Conservation (phyloP, 37 sponge, comb jelly and placozoan genomes). For the Cliona cf. orientalis region DNA sequence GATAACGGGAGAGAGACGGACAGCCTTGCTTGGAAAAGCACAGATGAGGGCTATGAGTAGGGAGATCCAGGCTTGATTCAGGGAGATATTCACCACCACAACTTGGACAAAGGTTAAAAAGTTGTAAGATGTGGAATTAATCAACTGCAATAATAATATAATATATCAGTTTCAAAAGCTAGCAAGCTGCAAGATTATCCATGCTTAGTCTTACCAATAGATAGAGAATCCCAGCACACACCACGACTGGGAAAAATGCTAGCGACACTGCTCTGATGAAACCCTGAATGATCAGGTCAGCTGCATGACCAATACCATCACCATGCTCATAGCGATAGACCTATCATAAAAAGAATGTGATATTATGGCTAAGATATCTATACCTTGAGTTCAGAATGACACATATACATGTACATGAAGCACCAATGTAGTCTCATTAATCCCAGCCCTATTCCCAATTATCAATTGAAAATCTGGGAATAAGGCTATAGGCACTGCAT, state of each 20-base stretch:
- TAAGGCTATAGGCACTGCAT: no score
- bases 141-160: slow-evolving; percentile 45
- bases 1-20: slow-evolving; percentile 76
- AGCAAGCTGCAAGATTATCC: background rate
- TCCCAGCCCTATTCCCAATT: no score
- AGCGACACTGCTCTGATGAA: slow-evolving; percentile 71
- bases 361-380: no score
- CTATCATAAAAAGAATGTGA: no score
- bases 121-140: slow-evolving; percentile 37
- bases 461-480: no score
- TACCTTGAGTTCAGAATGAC: no score
- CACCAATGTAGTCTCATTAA: background rate
- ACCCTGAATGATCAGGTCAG: slow-evolving; percentile 81
- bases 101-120: slow-evolving; percentile 56
- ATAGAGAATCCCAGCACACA: slow-evolving; percentile 77
- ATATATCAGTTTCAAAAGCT: background rate
- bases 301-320: slow-evolving; percentile 77
- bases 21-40: slow-evolving; percentile 51
- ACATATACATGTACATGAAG: no score
- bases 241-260: slow-evolving; percentile 65
- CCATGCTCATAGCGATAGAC: slow-evolving; percentile 70
- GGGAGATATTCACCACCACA: slow-evolving; percentile 67
- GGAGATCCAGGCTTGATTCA: slow-evolving; percentile 89
- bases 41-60: slow-evolving; percentile 76
- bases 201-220: slow-evolving; percentile 73